Base-by-base conservation (phyloP, 2,113 vertebrate species). In the Girardinichthys multiradiatus region DNA sequence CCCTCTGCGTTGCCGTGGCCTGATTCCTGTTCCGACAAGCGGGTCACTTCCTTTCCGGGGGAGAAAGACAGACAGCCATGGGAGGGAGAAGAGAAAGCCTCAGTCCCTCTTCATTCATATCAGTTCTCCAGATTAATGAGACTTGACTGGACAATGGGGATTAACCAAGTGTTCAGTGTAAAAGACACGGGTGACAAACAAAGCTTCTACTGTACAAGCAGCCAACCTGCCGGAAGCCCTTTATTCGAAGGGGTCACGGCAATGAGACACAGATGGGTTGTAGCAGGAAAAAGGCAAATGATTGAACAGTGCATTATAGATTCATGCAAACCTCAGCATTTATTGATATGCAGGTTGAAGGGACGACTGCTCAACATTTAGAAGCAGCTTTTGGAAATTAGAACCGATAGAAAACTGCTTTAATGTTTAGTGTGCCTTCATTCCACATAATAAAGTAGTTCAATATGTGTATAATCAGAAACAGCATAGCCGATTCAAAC, bases 21-120 rank as follows among this genome's bases (percentile, higher is more conserved):
- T 90, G 87, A 87, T 93, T 93, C 89, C 79, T 91, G 84, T 86
- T 87, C 82, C 86, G 76, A 92, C 86, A 90, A 93, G 84, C 81
- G 82, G 89, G 88, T 88, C 89, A 93, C 90, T 93, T 94, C 90
- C 90, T 92, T 88, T 91, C 86, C 87, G 82, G 89, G 90, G 93
- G 92, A 91, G 91, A 92, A 87, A 86, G 84, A 79, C 75, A 90
- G 85, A 82, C 85, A 77, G 74, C 64, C 71, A 75, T 89, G 89
- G 81, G 82, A 82, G 86, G 76, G 88, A 77, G 71, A 81, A 68
- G 81, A 80, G 81, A 76, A 89, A 69, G 79, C 59, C 51, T 83
- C 82, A 64, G 66, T 81, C 75, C 77, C 81, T 62, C 77, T 86
- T 91, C 75, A 86, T 91, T 90, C 82, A 84, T 87, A 88, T 84